Base-by-base conservation (phyloP, 1,140 invertebrate species). In the Trichonephila clavipes region DNA sequence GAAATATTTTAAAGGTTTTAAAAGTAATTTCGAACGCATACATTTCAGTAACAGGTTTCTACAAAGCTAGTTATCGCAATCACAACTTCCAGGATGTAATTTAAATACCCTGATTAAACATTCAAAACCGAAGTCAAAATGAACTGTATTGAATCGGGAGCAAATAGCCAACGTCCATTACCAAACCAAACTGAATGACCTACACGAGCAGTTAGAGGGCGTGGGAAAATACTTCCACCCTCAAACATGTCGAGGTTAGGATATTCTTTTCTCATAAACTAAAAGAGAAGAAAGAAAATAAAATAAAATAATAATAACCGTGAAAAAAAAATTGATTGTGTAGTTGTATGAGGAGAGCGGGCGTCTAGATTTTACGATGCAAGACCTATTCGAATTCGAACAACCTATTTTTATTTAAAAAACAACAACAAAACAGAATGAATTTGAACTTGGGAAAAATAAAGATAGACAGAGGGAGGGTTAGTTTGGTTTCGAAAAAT, bases 281-380 rank as follows among this genome's bases (percentile, higher is more conserved):
- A 40, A 77, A 77, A 77, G 24, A 40, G 72, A 77, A 16, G 34
- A 34, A 77, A 77, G 28, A 77, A 77, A 40, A 28, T 77, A 77
- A 40, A 51, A 51, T 64, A 21, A 19, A 77, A 28, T 77, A 77
- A 40, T 77, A 77, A 87, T 62, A 6, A 24, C 28, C 21, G 59
- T 40, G 62, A 40, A 62, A 40, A 61, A n/a, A 87, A 40, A 77
- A 77, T 61, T 40, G 85, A 62, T 87, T 64, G 61, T 19, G 51
- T 28, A 87, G 58, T 19, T 66, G 12, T 40, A 7, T 87, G 58
- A 19, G 28, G 34, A 87, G 62, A 61, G 12, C 59, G 18, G 85
- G 6, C 19, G 85, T 62, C 85, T 61, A 87, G 51, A 58, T 86
- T 86, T 86, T 62, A 86, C 58, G 58, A 86, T 86, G 83, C n/a